Evolutionary conservation across 1,140 invertebrate species (phyloP), one percentile per base, ranked within the genome.

Genomic region (Liolophura sinensis): DNA sequence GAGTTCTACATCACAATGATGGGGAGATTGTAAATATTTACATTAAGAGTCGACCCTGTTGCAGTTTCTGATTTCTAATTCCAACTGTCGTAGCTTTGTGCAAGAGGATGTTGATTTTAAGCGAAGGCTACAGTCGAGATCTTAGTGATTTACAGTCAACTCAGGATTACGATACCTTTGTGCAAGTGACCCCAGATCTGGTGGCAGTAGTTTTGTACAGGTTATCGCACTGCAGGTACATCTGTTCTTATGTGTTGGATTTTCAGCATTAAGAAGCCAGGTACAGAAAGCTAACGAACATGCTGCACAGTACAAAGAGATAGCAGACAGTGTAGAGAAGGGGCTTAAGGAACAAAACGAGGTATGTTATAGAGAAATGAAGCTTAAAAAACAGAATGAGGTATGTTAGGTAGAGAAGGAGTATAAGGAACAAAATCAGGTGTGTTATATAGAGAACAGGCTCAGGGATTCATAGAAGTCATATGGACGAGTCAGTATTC

Each of bases 301-400:
- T 74, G 87, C 88, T 25, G 89, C 93, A 74, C 92, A 96, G 74
- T 94, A 93, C 82, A 92, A 90, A 74, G 89, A 90, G 67, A 91
- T 96, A 70, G 90, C 93, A 9, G 89, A 92, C 75, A 89, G 87
- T 58, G 86, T 93, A 11, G 94, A 96, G 79, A 87, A 89, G 65
- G 91, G 92, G 80, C 84, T 96, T 56, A 89, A 89, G 70, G 89
- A 91, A 74, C 80, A 92, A 20, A 88, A 89, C 51, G 85, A 87
- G 63, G 87, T 85, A 57, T 72, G 55, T 47, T 12, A 40, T 15
- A 49, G 11, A 57, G 31, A 31, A 40, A n/a, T n/a, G n/a, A 40
- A 9, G 31, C 31, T 9, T 40, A 40, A 40, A 40, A 9, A 40
- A 40, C 31, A 40, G 31, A 40, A 40, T 40, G 9, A 40, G 9